These are phyloP conservation scores for Halcyon leucocephala DNA, from an alignment of 2,797 vertebrate genomes.

Conservation along the genomic window DNA sequence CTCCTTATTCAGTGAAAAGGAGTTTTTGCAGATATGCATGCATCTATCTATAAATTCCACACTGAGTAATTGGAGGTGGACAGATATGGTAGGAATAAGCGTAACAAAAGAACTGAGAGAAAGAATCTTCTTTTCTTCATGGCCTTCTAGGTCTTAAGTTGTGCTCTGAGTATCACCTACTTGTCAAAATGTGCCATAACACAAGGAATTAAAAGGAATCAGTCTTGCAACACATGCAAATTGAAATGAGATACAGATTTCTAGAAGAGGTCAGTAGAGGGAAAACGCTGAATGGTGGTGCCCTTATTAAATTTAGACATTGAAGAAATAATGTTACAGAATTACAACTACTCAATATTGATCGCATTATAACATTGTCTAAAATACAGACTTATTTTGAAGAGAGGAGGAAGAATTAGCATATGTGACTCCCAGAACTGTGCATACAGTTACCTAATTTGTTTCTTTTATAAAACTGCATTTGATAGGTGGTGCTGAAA, in stretches of 20 bases:
- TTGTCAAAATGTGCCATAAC: slow-evolving; percentile 36
- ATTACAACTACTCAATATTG: slow-evolving; percentile 9
- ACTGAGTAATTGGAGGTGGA: neutral
- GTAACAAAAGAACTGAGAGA: slow-evolving; percentile 30
- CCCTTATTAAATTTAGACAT: neutral
- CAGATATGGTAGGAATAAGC: slow-evolving; percentile 19
- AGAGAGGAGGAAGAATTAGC: neutral
- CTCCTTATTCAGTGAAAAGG: neutral
- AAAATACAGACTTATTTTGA: neutral
- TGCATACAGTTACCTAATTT: slow-evolving; percentile 4
- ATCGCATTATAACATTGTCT: neutral
- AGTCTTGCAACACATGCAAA: slow-evolving; percentile 7
- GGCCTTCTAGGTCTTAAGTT: slow-evolving; percentile 12
- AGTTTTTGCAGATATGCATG: slow-evolving; percentile 3
- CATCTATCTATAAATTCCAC: neutral
- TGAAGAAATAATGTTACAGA: neutral
- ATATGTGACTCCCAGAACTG: neutral
- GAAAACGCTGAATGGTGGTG: neutral
- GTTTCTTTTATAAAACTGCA: neutral
- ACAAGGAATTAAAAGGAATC: slow-evolving; percentile 42
- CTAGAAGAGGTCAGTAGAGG: neutral
- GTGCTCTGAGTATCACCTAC: slow-evolving; percentile 29
- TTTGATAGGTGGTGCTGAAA: slow-evolving; percentile 3
- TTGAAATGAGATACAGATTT: slow-evolving; percentile 21
- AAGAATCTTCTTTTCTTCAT: neutral